phyloP scores from a whole-genome alignment of 2,888 invertebrate genomes.

The Eupithecia exiguata region DNA sequence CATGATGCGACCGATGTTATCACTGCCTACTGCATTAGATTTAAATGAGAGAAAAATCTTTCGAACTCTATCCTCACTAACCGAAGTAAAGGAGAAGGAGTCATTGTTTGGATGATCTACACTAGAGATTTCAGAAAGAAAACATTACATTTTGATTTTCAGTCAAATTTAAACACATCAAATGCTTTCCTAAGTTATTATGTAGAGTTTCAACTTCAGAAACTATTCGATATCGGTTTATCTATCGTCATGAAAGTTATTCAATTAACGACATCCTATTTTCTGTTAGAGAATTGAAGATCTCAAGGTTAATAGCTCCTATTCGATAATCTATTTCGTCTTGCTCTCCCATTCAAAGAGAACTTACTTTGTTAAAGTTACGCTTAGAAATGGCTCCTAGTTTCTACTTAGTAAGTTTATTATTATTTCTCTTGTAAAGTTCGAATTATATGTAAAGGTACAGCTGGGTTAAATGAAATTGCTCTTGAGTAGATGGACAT shows the following conservation, averaged over 20 bases:
- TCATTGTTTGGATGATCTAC: too few species aligned
- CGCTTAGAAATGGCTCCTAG: slow-evolving; percentile 62
- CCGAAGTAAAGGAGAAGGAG: too few species aligned
- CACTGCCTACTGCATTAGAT: too few species aligned
- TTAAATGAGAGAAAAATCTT: too few species aligned
- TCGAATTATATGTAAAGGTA: slow-evolving; percentile 38
- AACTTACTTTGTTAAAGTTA: slow-evolving; percentile 58
- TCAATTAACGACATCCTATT: slow-evolving; percentile 39
- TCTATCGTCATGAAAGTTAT: slow-evolving; percentile 30
- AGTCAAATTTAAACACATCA: neutral
- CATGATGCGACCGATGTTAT: too few species aligned
- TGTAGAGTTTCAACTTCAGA: slow-evolving; percentile 18
- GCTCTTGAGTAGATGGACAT: slow-evolving; percentile 38
- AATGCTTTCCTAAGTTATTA: slow-evolving; percentile 22
- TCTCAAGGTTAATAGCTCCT: slow-evolving; percentile 48
- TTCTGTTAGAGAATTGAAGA: slow-evolving; percentile 34
- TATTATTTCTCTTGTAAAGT: slow-evolving; percentile 55
- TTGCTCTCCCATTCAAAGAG: slow-evolving; percentile 58
- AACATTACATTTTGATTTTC: neutral
- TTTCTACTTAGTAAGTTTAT: slow-evolving; percentile 51
- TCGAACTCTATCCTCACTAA: too few species aligned
- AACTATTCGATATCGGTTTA: slow-evolving; percentile 24
- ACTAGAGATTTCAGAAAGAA: too few species aligned
- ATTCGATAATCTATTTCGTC: slow-evolving; percentile 58
- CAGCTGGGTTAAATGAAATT: slow-evolving; percentile 36